Base-by-base conservation (phyloP, 2,113 vertebrate species). In the Oryzias curvinotus region DNA sequence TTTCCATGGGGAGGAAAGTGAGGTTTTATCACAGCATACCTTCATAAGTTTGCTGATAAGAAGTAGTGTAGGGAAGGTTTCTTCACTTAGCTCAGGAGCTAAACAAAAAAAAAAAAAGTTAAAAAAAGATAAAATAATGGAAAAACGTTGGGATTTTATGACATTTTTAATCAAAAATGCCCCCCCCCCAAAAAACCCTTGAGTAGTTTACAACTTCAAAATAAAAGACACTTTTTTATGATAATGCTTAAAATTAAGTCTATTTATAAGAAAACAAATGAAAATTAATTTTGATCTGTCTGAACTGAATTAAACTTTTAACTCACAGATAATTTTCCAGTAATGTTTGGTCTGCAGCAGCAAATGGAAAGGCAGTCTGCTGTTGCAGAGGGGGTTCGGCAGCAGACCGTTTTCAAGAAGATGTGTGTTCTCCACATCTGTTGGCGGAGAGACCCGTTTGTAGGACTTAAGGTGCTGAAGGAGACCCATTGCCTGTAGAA, bases 21-120 rank as follows among this genome's bases (percentile, higher is more conserved):
- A 36, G 36, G 36, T 36, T 36, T 36, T 12, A 36, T 8, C 8
- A 12, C 10, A 36, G 10, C 36, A 12, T 91, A 98, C 97, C 95
- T 98, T 97, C 96, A 99, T 95, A 21, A 98, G 81, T 77, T 97
- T 99, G 75, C 93, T 94, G 50, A 99, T 96, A 49, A 98, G 57
- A 18, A 98, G 93, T 51, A 98, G 86, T 0, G 95, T 97, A 1
- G 95, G 93, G 75, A 98, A 95, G 2, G 96, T 93, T 69, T 98
- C 95, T 60, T 96, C 95, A 60, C 89, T 95, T 55, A 99, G 93
- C 80, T 99, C 97, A 54, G 94, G 91, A 85, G 92, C 97, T 99
- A 63, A 64, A 79, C 14, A 83, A 5, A 80, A 18, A 62, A 50
- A 55, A 48, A n/a, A 59, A 10, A 3, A 23, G n/a, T n/a, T n/a